Conservation (phyloP, 2,888 invertebrate species). For the Cephus pygmeus region DNA sequence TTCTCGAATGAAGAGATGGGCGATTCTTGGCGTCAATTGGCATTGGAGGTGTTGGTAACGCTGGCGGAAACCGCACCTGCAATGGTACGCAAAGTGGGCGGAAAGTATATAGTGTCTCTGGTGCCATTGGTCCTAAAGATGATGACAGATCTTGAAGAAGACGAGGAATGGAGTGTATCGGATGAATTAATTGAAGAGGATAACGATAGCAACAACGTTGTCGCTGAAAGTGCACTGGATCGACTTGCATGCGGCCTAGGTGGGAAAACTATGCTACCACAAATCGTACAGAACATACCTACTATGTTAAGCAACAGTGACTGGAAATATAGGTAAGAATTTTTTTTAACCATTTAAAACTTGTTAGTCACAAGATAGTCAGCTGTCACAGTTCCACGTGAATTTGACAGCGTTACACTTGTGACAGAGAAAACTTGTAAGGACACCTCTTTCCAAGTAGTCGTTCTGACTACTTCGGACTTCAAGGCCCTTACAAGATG, state of each 20-base stretch:
- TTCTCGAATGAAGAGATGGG: slow-evolving; percentile 69
- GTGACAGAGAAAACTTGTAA: slow-evolving; percentile 49
- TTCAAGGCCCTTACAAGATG: slow-evolving; percentile 29
- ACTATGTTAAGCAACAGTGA: slow-evolving; percentile 85
- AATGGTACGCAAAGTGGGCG: slow-evolving; percentile 93
- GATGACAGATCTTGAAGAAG: slow-evolving; percentile 96
- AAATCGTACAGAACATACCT: slow-evolving; percentile 87
- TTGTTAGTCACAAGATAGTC: background rate
- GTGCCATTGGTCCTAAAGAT: slow-evolving; percentile 90
- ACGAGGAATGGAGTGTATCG: slow-evolving; percentile 86
- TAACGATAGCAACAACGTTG: slow-evolving; percentile 93
- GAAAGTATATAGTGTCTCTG: slow-evolving; percentile 82
- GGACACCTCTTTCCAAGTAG: slow-evolving; percentile 31
- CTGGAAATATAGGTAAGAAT: slow-evolving; percentile 79
- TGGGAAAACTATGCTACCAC: slow-evolving; percentile 90
- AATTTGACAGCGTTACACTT: slow-evolving; percentile 54
- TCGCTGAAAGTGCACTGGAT: slow-evolving; percentile 96
- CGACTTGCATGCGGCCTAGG: slow-evolving; percentile 97
- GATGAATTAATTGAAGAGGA: slow-evolving; percentile 94
- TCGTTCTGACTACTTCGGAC: slow-evolving; percentile 41
- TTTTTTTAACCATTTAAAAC: background rate
- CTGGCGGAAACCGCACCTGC: slow-evolving; percentile 95
- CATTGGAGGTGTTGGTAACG: slow-evolving; percentile 88
- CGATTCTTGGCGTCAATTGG: slow-evolving; percentile 89
- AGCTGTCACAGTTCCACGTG: slow-evolving; percentile 7